Evolutionary conservation across 2,113 vertebrate genomes (phyloP), one percentile per base, ranked within the genome.

Genomic region (Tringa solitaria): DNA sequence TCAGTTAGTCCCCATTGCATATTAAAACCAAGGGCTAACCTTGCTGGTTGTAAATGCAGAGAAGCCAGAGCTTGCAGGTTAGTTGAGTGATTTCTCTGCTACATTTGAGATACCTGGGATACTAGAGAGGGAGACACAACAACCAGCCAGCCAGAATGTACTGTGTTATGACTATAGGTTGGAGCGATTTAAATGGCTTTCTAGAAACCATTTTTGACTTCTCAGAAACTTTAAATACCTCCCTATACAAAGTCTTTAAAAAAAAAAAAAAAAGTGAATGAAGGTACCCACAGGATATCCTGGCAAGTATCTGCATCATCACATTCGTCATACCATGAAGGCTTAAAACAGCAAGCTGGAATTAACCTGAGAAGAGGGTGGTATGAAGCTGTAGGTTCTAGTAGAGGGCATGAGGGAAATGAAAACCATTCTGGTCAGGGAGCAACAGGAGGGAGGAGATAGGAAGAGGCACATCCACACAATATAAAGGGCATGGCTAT

Each of bases 311-410:
- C 21, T 89, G 79, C 83, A 95, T 92, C 94, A 92, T 87, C n/a
- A 37, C 23, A 41, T 78, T 84, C 10, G 2, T 90, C 94, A 92
- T 15, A 86, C 9, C 8, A 35, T 11, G 23, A 81, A 86, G 37
- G n/a, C 64, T 95, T 84, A 95, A 89, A 97, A 90, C n/a, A 95
- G 89, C 51, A 94, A 95, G 64, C 46, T 84, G 33, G 54, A 96
- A 93, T 93, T 93, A 96, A 90, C 54, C 41, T 46, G 37, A 83
- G 70, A 70, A 87, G 74, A 64, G 33, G 41, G 13, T 64, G 46
- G 23, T 45, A 79, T 30, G 60, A 91, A 90, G 57, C 27, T 82
- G 48, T 8, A 82, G 35, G 30, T 84, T 76, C 56, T 72, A 50
- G 37, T 6, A 77, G 50, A 87, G 68, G 32, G 53, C 57, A 69